Evolutionary conservation across 2,113 vertebrate species (phyloP), one percentile per base, ranked within the genome.

Genomic region (Pelecanus crispus): DNA sequence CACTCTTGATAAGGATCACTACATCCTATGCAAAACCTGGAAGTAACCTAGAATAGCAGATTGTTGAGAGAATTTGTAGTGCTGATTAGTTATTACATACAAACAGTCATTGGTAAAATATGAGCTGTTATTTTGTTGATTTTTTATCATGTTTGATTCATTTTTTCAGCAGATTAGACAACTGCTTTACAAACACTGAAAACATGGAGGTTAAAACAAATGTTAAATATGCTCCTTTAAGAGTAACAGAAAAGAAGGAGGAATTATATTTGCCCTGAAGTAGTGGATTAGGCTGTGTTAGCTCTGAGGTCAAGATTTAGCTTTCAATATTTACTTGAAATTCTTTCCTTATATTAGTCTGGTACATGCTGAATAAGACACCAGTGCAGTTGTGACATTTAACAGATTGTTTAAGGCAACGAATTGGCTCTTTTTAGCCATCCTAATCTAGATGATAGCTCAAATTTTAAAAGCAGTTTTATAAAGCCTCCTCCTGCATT

Each of bases 321-420:
- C 20, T 83, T 92, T 88, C 72, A 88, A 70, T 91, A 91, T 95
- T 95, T 88, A 45, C 83, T 75, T 77, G 36, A 90, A 88, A 88
- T 80, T 73, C n/a, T 92, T 93, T 73, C 29, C 24, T 70, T 58
- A 8, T 71, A 47, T 82, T 85, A 75, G 18, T 42, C 26, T 94
- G 6, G 42, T 52, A 66, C 28, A 61, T 0, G 0, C n/a, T 40
- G 59, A 90, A 53, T 62, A 86, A 82, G 59, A 47, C 67, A 63
- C 11, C 12, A 59, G 8, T 42, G 18, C 20, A 71, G 29, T 10
- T 73, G 42, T 90, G 90, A 66, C 17, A 86, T 70, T 96, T 70
- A 82, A 81, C 22, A 85, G 52, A 81, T 49, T 82, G 15, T 29
- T 70, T 50, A 86, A 50, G 40, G 24, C 13, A 88, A 83, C n/a